These are phyloP conservation scores for Clostera curtula DNA, from an alignment of 2,888 invertebrate species.

Conservation along the genomic window DNA sequence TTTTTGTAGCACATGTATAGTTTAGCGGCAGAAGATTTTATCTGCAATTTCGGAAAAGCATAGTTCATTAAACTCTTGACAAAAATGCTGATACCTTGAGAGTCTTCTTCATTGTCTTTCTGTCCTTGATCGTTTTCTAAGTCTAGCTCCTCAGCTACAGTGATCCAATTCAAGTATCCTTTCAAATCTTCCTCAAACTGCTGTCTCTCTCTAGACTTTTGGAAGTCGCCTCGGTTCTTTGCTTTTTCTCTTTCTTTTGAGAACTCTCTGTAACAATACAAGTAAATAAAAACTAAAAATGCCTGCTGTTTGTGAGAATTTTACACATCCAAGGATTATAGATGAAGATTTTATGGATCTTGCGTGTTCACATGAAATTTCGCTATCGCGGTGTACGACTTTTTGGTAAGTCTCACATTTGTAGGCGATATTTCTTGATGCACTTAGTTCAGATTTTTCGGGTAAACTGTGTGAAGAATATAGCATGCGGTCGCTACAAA, in stretches of 20 bases:
- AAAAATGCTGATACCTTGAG: slow-evolving; percentile 36
- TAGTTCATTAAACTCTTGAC: no score
- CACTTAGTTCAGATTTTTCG: background rate
- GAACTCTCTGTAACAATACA: slow-evolving; percentile 85
- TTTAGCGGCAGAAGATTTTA: no score
- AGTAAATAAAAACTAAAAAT: slow-evolving; percentile 1
- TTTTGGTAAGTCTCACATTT: no score
- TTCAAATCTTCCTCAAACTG: slow-evolving; percentile 98
- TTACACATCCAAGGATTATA: no score
- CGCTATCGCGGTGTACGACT: no score
- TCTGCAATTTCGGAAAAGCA: no score
- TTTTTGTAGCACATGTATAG: no score
- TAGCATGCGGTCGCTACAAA: background rate
- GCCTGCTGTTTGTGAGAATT: no score
- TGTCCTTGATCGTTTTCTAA: slow-evolving; percentile 89
- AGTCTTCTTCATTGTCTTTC: slow-evolving; percentile 80
- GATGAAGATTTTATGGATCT: no score
- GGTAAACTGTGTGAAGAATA: background rate
- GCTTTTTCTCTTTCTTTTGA: slow-evolving; percentile 99
- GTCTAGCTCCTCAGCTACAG: slow-evolving; percentile 98
- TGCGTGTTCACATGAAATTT: no score
- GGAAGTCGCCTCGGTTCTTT: slow-evolving; percentile 98
- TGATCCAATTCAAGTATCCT: slow-evolving; percentile 99
- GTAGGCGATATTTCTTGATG: no score
- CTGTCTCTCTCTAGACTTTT: slow-evolving; percentile 97